Base-by-base conservation (phyloP, 2,888 invertebrate species). In the Diplolepis rosae region DNA sequence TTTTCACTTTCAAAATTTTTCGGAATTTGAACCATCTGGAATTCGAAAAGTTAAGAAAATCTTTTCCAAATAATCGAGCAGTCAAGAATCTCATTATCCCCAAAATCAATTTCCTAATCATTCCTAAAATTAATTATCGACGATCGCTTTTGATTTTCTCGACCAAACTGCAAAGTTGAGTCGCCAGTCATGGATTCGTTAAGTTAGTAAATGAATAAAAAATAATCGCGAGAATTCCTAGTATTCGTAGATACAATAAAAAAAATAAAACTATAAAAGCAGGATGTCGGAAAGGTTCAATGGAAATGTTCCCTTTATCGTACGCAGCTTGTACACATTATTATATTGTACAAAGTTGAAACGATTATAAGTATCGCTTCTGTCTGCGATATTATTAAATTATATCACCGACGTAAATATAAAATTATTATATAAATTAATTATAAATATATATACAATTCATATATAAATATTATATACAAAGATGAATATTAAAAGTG, bases 111-210 rank as follows among this genome's bases (percentile, higher is more conserved):
- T 35, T 1, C 2, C 13, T 27, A n/a, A 32, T 30, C 5, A 24
- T 27, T 6, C 30, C 32, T 0, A 32, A 32, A 54, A 32, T 32
- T 24, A 52, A 54, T 32, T 4, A 7, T 56, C 3, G 1, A 56
- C 32, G 22, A 27, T 61, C 39, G 39, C 39, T 61, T 35, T 39
- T 61, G 15, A 0, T 35, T 61, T 24, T 56, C 56, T 61, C 61
- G 61, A 61, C 61, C 61, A 61, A 61, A 61, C 61, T 24, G 61
- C 27, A 61, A 61, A 22, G 61, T 70, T 24, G 27, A 30, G 74
- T 68, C 66, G 51, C 77, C 82, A 81, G 80, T 81, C 81, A 81
- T 81, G 79, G 82, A 82, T 81, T 80, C 77, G 54, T 66, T 35
- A 56, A 32, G 2, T 61, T 39, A 27, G 13, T n/a, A n/a, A 22